phyloP scores from a whole-genome alignment of 1,140 invertebrate species.

The Papilio polyxenes region DNA sequence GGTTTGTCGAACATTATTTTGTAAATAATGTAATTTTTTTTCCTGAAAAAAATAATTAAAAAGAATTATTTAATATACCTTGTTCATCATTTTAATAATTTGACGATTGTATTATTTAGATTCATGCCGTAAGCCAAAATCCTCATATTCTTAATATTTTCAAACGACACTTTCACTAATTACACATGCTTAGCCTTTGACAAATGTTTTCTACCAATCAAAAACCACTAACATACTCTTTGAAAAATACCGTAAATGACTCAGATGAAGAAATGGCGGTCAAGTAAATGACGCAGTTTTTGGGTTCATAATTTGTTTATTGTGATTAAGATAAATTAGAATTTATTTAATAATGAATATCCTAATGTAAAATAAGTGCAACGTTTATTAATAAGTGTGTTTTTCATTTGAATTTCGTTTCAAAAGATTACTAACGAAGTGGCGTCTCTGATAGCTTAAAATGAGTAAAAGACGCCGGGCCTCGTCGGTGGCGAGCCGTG shows the following conservation, averaged over 20 bases:
- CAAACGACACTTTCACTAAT: too few relatives aligned
- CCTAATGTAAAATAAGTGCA: neutral
- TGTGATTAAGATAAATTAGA: neutral
- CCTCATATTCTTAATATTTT: too few relatives aligned
- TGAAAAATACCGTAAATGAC: neutral
- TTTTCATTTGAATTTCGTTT: neutral
- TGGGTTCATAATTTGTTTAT: slow-evolving; percentile 7
- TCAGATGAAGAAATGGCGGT: slow-evolving; percentile 10
- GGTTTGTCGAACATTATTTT: too few relatives aligned
- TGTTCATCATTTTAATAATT: too few relatives aligned
- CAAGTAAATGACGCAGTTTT: slow-evolving; percentile 20
- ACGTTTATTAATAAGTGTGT: neutral
- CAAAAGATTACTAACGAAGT: neutral
- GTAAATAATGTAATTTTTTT: too few relatives aligned
- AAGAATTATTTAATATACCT: too few relatives aligned
- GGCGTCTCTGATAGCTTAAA: slow-evolving; percentile 35
- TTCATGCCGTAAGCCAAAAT: too few relatives aligned
- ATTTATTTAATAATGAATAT: neutral
- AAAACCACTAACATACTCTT: neutral
- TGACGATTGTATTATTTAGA: too few relatives aligned
- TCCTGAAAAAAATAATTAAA: too few relatives aligned
- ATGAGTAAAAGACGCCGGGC: slow-evolving; percentile 86
- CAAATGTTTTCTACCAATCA: neutral
- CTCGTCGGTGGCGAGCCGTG: slow-evolving; percentile 86
- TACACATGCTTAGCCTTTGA: neutral